These are phyloP conservation scores for Ichneumoninae sp. DNA, from an alignment of 2,888 invertebrate species.

Conservation along the genomic window DNA sequence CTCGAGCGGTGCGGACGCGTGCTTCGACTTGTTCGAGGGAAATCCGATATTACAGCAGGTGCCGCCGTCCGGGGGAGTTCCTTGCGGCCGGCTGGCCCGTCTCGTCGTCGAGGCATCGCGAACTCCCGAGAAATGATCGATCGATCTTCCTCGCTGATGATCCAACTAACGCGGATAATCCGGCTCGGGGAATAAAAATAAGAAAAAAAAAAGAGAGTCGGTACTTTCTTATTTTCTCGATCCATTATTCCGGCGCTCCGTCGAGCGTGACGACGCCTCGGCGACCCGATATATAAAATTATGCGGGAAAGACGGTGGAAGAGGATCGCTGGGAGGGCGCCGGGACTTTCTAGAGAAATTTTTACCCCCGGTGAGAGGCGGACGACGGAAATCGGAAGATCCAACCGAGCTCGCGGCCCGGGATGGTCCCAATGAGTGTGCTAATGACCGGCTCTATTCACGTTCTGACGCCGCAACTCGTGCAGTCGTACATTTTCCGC, in stretches of 20 bases:
- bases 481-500: constrained; percentile 23
- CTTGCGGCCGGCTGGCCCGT: neutral
- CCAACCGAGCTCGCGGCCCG: constrained; percentile 34
- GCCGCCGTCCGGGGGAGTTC: neutral
- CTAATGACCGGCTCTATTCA: constrained; percentile 57
- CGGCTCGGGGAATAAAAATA: neutral
- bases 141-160: constrained; percentile 27
- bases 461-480: constrained; percentile 19
- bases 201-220: constrained; percentile 13
- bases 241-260: constrained; percentile 53
- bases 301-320: constrained; percentile 37
- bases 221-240: constrained; percentile 60
- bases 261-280: constrained; percentile 54
- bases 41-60: constrained; percentile 63
- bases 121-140: constrained; percentile 2
- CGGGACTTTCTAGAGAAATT: constrained; percentile 57
- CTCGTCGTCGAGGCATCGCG: neutral
- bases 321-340: constrained; percentile 2
- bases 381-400: constrained; percentile 59
- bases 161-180: neutral
- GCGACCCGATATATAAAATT: constrained; percentile 46
- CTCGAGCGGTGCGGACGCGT: constrained; percentile 34
- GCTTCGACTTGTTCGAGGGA: constrained; percentile 51
- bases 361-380: constrained; percentile 17
- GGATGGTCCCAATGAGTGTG: constrained; percentile 49